Conservation (phyloP, 2,888 invertebrate genomes). For the Homarus gammarus region DNA sequence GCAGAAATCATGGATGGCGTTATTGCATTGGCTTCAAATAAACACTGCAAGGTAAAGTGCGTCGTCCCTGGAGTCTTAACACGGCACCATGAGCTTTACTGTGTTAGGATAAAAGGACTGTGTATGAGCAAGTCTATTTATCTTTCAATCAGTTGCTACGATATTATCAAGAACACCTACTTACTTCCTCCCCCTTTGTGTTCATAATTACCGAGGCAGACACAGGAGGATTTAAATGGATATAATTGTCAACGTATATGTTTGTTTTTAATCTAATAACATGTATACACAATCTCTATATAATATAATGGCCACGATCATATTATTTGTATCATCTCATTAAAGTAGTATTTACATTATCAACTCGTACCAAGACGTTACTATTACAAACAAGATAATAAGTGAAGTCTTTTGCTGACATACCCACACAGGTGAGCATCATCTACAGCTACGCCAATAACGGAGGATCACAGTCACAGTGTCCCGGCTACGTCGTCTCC, state of each 20-base stretch:
- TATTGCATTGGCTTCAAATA: constrained; percentile 50
- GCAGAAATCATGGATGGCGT: constrained; percentile 60
- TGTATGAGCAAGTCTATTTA: background rate
- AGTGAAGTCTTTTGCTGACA: no score
- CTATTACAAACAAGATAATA: no score
- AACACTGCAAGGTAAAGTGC: constrained; percentile 45
- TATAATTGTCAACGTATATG: no score
- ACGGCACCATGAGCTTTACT: background rate
- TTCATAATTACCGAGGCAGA: background rate
- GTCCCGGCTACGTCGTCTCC: constrained; percentile 30
- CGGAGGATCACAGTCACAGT: background rate
- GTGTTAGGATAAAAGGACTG: background rate
- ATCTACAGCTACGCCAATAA: constrained; percentile 57
- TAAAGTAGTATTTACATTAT: no score
- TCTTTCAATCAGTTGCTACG: background rate
- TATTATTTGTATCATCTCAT: no score
- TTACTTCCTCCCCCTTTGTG: background rate
- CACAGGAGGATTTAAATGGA: no score
- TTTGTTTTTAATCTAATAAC: no score
- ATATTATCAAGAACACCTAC: background rate
- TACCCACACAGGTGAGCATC: constrained; percentile 46
- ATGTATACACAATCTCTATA: no score
- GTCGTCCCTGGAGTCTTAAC: background rate
- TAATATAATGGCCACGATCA: no score
- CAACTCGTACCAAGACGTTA: no score